These are phyloP conservation scores for Gulo gulo DNA, from an alignment of 2,113 vertebrate genomes.

Conservation along the genomic window DNA sequence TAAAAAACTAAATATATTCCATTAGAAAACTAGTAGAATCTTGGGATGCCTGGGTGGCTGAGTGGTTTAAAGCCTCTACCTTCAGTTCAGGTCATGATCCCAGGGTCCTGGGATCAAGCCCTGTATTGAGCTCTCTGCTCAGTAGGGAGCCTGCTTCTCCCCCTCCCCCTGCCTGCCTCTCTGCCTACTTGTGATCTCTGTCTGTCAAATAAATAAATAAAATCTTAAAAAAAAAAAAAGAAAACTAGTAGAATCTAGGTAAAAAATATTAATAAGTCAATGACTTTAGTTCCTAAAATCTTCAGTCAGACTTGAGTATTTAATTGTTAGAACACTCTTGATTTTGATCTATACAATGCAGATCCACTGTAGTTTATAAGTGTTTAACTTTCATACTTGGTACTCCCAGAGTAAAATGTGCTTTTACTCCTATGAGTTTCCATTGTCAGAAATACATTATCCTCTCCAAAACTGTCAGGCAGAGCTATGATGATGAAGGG, in stretches of 20 bases:
- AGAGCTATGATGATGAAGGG: conserved; percentile 11
- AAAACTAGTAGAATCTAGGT: neutral
- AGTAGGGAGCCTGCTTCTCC: too few species aligned
- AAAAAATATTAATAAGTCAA: neutral
- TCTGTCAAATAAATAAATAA: too few species aligned
- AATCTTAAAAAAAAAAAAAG: too few species aligned
- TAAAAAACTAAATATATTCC: neutral
- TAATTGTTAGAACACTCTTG: neutral
- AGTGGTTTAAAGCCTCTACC: too few species aligned
- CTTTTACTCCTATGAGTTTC: conserved; percentile 38
- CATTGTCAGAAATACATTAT: conserved; percentile 3
- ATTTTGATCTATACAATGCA: conserved; percentile 25
- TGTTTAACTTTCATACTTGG: neutral
- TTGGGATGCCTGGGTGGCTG: too few species aligned
- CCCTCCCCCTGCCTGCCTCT: too few species aligned
- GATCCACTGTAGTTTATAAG: neutral
- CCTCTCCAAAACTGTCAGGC: neutral
- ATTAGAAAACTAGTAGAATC: neutral
- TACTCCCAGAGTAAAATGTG: conserved; percentile 16
- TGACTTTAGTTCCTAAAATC: neutral
- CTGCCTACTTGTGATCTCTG: too few species aligned
- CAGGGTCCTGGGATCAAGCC: too few species aligned
- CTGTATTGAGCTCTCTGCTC: too few species aligned
- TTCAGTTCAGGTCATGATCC: too few species aligned
- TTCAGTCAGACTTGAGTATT: neutral